Conservation (phyloP, 2,113 vertebrate species). For the Pogonocichla stellata region DNA sequence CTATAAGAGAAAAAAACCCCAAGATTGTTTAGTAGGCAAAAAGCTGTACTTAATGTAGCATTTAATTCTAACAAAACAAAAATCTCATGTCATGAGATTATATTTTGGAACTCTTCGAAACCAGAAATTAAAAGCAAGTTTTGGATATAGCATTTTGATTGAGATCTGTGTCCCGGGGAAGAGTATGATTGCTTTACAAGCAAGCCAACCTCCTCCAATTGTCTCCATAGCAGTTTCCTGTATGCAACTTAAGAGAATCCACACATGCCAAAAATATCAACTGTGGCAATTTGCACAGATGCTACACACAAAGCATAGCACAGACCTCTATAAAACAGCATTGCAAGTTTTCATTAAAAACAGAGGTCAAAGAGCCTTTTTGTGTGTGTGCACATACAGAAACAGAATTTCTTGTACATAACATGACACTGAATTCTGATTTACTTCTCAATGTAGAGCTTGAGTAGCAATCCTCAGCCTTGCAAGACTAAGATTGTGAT, state of each 20-base stretch:
- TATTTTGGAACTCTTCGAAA: not conserved
- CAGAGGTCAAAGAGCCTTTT: not conserved
- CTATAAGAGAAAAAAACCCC: constrained; percentile 36
- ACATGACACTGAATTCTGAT: not conserved
- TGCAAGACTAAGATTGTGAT: not conserved
- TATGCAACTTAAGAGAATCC: not conserved
- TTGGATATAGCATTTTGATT: not conserved
- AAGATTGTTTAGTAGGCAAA: not conserved
- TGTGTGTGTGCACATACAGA: accelerated
- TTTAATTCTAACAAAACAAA: not conserved
- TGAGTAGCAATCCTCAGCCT: not conserved
- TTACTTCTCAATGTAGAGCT: not conserved
- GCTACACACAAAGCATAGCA: not conserved
- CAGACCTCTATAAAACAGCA: not conserved
- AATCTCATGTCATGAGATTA: not conserved
- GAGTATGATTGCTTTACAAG: not conserved
- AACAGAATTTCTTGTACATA: not conserved
- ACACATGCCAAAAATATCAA: not conserved
- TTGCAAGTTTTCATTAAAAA: not conserved
- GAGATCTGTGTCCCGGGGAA: not conserved
- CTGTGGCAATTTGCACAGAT: not conserved
- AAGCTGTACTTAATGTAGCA: not conserved
- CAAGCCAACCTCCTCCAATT: not conserved
- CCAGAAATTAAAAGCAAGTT: not conserved
- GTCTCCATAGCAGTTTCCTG: not conserved